Conservation (phyloP, 2,113 vertebrate genomes). For the Cygnus buccinator region DNA sequence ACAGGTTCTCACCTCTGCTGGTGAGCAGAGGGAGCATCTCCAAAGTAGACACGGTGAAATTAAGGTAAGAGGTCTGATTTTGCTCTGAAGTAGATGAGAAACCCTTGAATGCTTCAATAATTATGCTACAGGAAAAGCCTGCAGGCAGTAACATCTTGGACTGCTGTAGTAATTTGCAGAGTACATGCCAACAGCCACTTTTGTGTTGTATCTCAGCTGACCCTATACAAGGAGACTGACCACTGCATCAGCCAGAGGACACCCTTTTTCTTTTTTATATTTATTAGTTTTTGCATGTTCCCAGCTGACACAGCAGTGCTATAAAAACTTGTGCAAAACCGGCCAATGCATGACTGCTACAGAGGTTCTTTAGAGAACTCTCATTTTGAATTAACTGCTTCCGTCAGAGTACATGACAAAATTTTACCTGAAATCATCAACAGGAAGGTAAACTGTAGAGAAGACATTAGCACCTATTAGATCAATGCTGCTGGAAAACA, state of each 20-base stretch:
- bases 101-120: not conserved
- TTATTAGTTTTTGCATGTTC: not conserved
- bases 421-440: not conserved
- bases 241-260: not conserved
- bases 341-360: not conserved
- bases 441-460: not conserved
- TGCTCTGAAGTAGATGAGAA: not conserved
- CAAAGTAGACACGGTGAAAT: not conserved
- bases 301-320: not conserved
- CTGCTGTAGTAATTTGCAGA: not conserved
- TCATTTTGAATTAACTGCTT: not conserved
- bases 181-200: not conserved
- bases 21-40: not conserved
- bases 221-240: not conserved
- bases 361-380: not conserved
- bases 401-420: not conserved
- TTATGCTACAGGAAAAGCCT: not conserved
- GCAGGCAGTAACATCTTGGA: not conserved
- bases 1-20: not conserved
- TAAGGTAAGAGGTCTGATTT: not conserved
- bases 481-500: not conserved
- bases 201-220: not conserved
- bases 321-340: not conserved
- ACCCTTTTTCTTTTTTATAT: not conserved
- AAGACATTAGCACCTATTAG: not conserved